Percentiles rank a stretch among this genome's conserved stretches.
Conservation (phyloP, 2,113 vertebrate genomes). For the Rattus norvegicus region GRCr8 NC_086019.1:29897001-29897500, state of each 20-base stretch:
- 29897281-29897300: background rate
- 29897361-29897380: conserved; percentile 5
- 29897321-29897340: background rate
- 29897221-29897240: background rate
- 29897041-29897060: background rate
- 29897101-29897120: background rate
- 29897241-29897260: background rate
- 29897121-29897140: background rate
- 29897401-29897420: background rate
- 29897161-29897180: background rate
- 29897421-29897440: background rate
- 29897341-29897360: background rate
- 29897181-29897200: background rate
- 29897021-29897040: background rate
- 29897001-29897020: background rate
- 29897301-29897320: background rate
- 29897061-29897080: background rate
- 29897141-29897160: background rate
- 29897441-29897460: background rate
- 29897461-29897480: background rate
- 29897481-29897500: background rate
- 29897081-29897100: background rate
- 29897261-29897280: background rate
- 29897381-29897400: background rate
- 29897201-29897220: background rate